These are phyloP conservation scores for Drosophila kikkawai DNA, from an alignment of 1,140 invertebrate species.

Conservation along the genomic window DNA sequence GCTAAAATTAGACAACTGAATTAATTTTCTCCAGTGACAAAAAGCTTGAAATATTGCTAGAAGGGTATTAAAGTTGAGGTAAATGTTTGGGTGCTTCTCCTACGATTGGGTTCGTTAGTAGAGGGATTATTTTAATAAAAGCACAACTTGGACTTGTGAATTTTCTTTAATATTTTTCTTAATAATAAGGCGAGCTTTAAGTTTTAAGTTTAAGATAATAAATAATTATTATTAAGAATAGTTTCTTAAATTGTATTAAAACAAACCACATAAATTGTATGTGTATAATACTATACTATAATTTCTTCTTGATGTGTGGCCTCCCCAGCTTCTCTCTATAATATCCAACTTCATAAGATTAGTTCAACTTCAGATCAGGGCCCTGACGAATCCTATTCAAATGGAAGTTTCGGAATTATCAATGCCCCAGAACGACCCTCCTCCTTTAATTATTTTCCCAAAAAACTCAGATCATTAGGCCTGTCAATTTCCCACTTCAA, in stretches of 20 bases:
- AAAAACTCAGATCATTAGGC: conserved; percentile 63
- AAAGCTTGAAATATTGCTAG: conserved; percentile 79
- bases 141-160: background rate
- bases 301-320: background rate
- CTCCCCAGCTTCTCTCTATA: background rate
- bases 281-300: no score
- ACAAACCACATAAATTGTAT: no score
- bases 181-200: background rate
- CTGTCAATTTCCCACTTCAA: conserved; percentile 76
- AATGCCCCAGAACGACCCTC: conserved; percentile 1
- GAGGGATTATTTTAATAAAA: background rate
- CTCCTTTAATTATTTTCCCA: conserved; percentile 5
- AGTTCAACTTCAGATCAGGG: conserved; percentile 1
- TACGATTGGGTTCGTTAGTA: conserved; percentile 63
- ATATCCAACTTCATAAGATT: conserved; percentile 5
- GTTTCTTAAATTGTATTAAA: no score
- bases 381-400: conserved; percentile 56
- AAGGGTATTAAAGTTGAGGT: conserved; percentile 47
- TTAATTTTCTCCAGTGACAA: conserved; percentile 74
- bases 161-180: background rate
- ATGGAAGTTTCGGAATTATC: conserved; percentile 23
- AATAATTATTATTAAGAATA: no score
- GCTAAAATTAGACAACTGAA: conserved; percentile 82
- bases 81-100: conserved; percentile 26
- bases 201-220: no score